Evolutionary conservation across 2,888 invertebrate species (phyloP), one percentile per base, ranked within the genome.

Genomic region (Rhogogaster chlorosoma): DNA sequence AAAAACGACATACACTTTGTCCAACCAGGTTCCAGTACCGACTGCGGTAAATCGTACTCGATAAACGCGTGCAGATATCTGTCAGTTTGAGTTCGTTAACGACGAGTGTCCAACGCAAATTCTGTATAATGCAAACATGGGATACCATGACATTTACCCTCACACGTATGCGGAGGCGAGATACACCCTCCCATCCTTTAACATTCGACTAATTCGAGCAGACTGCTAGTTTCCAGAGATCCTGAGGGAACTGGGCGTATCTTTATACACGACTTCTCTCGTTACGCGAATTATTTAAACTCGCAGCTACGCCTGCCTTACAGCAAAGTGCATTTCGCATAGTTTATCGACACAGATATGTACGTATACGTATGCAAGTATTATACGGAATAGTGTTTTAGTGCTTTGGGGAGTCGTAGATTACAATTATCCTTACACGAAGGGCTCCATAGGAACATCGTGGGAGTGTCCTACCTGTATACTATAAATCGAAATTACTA

Each of bases 401-500:
- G 77, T 26, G 26, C 22, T 26, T 45, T 26, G 86, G 86, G 86
- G 89, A n/a, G 92, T 91, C 91, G 91, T 92, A 92, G 92, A 92
- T 92, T 92, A 92, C 92, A 92, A 92, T 92, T 92, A 92, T 92
- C 91, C 90, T 89, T 89, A 90, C 92, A 91, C 89, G 91, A 90
- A 90, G 88, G 86, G 87, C 73, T 85, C 86, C 87, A 88, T 88
- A 87, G 88, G 84, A 22, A 32, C 26, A 90, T 90, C 91, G 91
- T 91, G 91, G 91, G 91, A 91, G 91, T 91, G 88, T 77, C 29
- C 86, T 84, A 84, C 45, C 29, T 32, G 26, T 29, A 18, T 29
- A 49, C 49, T 4, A 53, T 77, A 77, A 49, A 45, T 77, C 36
- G 45, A 32, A 53, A 53, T 15, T 77, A 49, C 77, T 53, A 18